Conservation (phyloP, 2,888 invertebrate genomes). For the Harpalus rufipes region DNA sequence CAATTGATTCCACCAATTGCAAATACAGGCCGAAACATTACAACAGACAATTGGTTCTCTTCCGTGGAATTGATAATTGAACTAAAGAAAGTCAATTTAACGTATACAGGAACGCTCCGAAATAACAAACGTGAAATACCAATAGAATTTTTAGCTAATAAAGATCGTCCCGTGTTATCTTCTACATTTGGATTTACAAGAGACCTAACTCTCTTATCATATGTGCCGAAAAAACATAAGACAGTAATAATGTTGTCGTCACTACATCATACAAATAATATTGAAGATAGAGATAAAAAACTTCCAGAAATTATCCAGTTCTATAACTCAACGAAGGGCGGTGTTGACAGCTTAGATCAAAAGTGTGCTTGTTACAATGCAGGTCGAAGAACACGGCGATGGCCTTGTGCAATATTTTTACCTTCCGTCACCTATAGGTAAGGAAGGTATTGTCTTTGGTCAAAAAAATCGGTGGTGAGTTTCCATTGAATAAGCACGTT, state of each 20-base stretch:
- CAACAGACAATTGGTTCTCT: not conserved
- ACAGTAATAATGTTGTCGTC: constrained; percentile 68
- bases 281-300: constrained; percentile 36
- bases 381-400: constrained; percentile 33
- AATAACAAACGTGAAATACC: constrained; percentile 70
- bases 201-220: constrained; percentile 66
- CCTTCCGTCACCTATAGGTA: no score
- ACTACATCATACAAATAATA: constrained; percentile 68
- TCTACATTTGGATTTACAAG: constrained; percentile 69
- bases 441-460: no score
- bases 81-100: not conserved
- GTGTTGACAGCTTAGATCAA: constrained; percentile 29
- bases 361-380: constrained; percentile 26
- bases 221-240: constrained; percentile 58
- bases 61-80: not conserved
- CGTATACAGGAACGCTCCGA: constrained; percentile 68
- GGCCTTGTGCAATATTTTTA: constrained; percentile 15
- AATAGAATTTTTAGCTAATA: constrained; percentile 70
- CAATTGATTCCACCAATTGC: constrained; percentile 67
- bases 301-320: constrained; percentile 51
- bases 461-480: no score
- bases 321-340: constrained; percentile 26
- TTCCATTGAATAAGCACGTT: no score
- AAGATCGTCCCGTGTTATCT: constrained; percentile 67
- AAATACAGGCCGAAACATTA: constrained; percentile 68